A percentile compares a stretch with the other conserved stretches of the same genome.
These are phyloP conservation scores for Bradynema listronoti DNA, from an alignment of 1,140 invertebrate species.

Conservation along the genomic window DNA sequence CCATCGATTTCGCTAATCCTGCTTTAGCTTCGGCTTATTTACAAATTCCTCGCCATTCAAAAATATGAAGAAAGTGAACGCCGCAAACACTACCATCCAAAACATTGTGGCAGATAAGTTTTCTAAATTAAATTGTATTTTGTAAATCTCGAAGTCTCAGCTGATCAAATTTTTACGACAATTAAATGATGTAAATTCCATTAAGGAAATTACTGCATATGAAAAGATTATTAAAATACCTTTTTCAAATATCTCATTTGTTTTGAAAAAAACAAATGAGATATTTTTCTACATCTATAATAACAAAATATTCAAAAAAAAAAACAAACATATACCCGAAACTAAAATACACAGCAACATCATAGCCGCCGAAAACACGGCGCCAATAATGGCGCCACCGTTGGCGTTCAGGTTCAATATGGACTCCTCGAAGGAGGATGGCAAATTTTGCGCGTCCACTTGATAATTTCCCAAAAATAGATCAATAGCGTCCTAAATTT, in stretches of 20 bases:
- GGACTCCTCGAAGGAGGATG: conserved; percentile 44
- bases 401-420: conserved; percentile 46
- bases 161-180: too few relatives aligned
- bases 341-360: conserved; percentile 42
- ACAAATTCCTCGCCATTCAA: conserved; percentile 58
- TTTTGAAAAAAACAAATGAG: too few relatives aligned
- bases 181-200: background rate
- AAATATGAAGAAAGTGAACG: conserved; percentile 50
- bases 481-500: conserved; percentile 78
- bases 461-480: conserved; percentile 81
- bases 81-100: conserved; percentile 48
- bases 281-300: background rate
- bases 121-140: conserved; percentile 30
- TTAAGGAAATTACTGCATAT: background rate
- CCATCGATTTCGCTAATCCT: background rate
- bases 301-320: background rate
- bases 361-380: conserved; percentile 50
- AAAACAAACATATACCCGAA: conserved; percentile 15
- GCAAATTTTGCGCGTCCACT: conserved; percentile 62
- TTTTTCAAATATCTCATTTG: background rate
- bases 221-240: background rate
- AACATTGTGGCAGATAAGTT: conserved; percentile 50
- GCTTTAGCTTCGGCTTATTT: conserved; percentile 40
- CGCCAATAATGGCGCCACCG: conserved; percentile 44
- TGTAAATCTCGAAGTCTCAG: background rate